Percentiles rank a stretch among this genome's conserved stretches.
phyloP scores from a whole-genome alignment of 2,113 vertebrate species.

The Sorex fumeus region DNA sequence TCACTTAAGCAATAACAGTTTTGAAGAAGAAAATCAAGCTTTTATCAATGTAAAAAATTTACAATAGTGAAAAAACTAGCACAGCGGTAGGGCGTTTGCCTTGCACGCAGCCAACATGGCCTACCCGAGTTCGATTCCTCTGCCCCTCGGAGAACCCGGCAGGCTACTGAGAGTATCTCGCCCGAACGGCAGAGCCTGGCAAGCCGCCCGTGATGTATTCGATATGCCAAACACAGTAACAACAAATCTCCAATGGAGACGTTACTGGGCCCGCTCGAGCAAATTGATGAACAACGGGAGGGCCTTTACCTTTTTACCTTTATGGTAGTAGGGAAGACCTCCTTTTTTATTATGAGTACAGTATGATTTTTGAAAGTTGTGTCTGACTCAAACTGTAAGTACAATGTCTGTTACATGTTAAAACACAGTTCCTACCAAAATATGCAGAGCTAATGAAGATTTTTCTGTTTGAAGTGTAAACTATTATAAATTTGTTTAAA shows the following conservation, averaged over 20 bases:
- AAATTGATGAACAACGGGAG: too few relatives aligned
- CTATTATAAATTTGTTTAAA: conserved; percentile 13
- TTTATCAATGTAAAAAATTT: neutral
- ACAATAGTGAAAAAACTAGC: neutral
- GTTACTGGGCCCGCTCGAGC: too few relatives aligned
- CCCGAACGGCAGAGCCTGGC: too few relatives aligned
- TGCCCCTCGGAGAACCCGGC: too few relatives aligned
- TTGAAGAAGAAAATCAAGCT: conserved; percentile 13
- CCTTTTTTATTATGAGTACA: conserved; percentile 64
- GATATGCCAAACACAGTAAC: too few relatives aligned
- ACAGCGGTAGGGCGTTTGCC: too few relatives aligned
- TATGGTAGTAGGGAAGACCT: neutral
- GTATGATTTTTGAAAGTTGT: conserved; percentile 53
- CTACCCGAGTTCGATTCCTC: too few relatives aligned
- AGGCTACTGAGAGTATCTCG: too few relatives aligned
- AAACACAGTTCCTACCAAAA: neutral
- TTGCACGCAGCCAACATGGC: too few relatives aligned
- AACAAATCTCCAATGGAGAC: too few relatives aligned
- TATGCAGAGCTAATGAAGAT: neutral
- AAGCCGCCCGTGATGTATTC: too few relatives aligned
- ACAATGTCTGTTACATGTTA: accelerated
- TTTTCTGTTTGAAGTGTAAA: conserved; percentile 41
- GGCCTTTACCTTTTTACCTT: too few relatives aligned
- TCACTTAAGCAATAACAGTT: neutral
- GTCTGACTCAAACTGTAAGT: conserved; percentile 42